A percentile compares a stretch with the other conserved stretches of the same genome.
Conservation (phyloP, 2,888 invertebrate species). For the Mesorhabditis spiculigera region DNA sequence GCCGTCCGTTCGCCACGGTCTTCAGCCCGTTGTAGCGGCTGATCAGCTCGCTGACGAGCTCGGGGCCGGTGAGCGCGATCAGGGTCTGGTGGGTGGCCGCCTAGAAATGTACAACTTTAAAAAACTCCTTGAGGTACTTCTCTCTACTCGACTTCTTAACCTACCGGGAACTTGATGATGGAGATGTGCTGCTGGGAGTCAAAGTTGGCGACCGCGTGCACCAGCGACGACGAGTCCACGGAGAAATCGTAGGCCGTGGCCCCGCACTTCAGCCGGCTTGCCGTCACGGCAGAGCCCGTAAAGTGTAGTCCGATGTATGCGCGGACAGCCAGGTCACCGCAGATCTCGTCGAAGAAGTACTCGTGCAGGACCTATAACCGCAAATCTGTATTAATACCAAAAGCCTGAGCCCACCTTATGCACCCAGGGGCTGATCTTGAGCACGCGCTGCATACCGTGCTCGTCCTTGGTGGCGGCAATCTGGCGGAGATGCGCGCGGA, state of each 20-base stretch:
- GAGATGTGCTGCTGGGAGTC: slow-evolving; percentile 18
- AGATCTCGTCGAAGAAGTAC: slow-evolving; percentile 48
- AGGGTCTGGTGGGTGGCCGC: background rate
- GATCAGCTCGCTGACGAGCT: slow-evolving; percentile 25
- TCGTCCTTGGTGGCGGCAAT: background rate
- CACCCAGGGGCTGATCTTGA: slow-evolving; percentile 22
- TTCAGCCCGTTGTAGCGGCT: slow-evolving; percentile 23
- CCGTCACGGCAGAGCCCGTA: slow-evolving; percentile 10
- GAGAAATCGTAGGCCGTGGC: slow-evolving; percentile 24
- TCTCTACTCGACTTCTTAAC: slow-evolving; percentile 11
- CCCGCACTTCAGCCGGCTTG: slow-evolving; percentile 8
- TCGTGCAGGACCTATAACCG: slow-evolving; percentile 45
- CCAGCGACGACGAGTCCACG: slow-evolving; percentile 19
- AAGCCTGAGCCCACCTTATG: slow-evolving; percentile 18
- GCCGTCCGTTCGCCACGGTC: slow-evolving; percentile 7
- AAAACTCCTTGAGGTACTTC: slow-evolving; percentile 10
- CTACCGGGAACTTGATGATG: slow-evolving; percentile 24
- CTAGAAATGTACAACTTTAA: background rate
- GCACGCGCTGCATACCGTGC: slow-evolving; percentile 5
- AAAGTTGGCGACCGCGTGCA: slow-evolving; percentile 10
- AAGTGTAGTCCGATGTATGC: slow-evolving; percentile 32
- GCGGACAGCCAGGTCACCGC: slow-evolving; percentile 31
- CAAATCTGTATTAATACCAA: background rate
- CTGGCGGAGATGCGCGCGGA: slow-evolving; percentile 13
- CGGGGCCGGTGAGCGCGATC: slow-evolving; percentile 24